These are phyloP conservation scores for Pangasius sanitwongsei DNA, from an alignment of 2,797 vertebrate species.

Conservation along the genomic window DNA sequence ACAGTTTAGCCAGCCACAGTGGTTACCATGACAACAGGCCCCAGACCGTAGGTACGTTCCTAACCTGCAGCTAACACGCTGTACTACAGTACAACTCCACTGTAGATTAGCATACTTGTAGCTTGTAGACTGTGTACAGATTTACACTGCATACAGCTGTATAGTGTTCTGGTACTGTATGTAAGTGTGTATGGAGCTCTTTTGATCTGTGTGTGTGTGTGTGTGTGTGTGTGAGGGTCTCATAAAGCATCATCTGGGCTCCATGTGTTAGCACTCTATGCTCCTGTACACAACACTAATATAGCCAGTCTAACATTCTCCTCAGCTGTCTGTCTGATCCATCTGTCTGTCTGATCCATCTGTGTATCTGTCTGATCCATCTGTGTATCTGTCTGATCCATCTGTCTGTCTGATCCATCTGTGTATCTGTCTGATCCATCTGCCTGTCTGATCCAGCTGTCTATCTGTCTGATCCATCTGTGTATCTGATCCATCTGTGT, in stretches of 20 bases:
- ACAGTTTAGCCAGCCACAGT: background rate
- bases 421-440: conserved; percentile 3
- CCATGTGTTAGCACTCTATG: conserved; percentile 20
- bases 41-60: background rate
- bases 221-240: conserved; percentile 1
- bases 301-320: background rate
- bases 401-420: background rate
- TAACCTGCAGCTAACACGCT: background rate
- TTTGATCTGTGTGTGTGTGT: conserved; percentile 23
- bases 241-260: conserved; percentile 19
- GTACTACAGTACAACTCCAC: background rate
- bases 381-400: background rate
- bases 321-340: background rate
- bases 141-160: background rate
- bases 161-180: background rate
- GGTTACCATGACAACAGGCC: conserved; percentile 2
- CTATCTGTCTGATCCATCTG: background rate
- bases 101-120: background rate
- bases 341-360: background rate
- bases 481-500: conserved; percentile 2
- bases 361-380: background rate
- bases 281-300: background rate
- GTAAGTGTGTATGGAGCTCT: background rate
- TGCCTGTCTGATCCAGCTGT: background rate
- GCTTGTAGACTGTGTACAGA: background rate